Evolutionary conservation across 2,888 invertebrate genomes (phyloP).

Genomic region (Siphonodentalium dalli): DNA sequence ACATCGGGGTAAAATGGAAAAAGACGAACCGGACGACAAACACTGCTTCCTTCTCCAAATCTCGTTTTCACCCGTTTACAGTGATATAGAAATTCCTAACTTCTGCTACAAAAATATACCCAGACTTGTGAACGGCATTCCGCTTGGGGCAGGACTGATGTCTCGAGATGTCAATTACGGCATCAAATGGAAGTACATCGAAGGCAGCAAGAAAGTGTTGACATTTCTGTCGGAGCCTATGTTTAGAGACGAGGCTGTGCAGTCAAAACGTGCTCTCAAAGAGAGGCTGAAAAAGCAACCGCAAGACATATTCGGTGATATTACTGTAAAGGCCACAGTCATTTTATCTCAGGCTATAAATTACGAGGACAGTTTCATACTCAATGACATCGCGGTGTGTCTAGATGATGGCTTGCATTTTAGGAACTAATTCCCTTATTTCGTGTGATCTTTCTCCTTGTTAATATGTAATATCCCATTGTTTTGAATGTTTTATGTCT

Average conservation of each 20-base stretch:
- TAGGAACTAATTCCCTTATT: slow-evolving; percentile 50
- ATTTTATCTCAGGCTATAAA: slow-evolving; percentile 51
- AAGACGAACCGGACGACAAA: slow-evolving; percentile 36
- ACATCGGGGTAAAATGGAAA: slow-evolving; percentile 31
- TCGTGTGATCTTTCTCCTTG: no score
- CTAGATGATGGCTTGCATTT: slow-evolving; percentile 55
- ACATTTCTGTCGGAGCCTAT: slow-evolving; percentile 55
- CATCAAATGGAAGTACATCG: slow-evolving; percentile 55
- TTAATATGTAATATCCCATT: no score
- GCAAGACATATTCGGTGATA: slow-evolving; percentile 53
- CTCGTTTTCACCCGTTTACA: slow-evolving; percentile 49
- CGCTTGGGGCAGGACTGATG: slow-evolving; percentile 55
- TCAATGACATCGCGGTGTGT: slow-evolving; percentile 56
- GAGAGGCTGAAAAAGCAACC: slow-evolving; percentile 49
- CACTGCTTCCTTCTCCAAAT: slow-evolving; percentile 51
- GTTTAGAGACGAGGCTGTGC: slow-evolving; percentile 51
- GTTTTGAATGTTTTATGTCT: no score
- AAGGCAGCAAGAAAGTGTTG: slow-evolving; percentile 47
- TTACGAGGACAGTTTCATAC: slow-evolving; percentile 51
- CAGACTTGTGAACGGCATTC: slow-evolving; percentile 56
- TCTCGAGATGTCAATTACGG: slow-evolving; percentile 42
- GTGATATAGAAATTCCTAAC: slow-evolving; percentile 47
- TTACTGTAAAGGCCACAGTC: slow-evolving; percentile 53
- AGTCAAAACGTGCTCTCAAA: slow-evolving; percentile 41
- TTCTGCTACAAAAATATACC: slow-evolving; percentile 53